These are phyloP conservation scores for Hanleya hanleyi DNA, from an alignment of 2,888 invertebrate genomes.

Conservation along the genomic window DNA sequence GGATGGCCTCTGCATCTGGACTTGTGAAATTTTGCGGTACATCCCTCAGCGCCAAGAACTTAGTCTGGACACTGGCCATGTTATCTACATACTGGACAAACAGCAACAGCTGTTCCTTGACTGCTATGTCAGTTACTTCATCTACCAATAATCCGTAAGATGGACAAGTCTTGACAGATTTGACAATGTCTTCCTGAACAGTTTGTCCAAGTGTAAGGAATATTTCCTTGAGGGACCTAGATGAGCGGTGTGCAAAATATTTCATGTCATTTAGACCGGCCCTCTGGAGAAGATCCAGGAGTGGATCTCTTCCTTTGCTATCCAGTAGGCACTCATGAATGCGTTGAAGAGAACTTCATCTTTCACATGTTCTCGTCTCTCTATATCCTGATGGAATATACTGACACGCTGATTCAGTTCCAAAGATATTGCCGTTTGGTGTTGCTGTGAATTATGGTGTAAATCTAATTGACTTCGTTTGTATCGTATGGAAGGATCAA, in stretches of 20 bases:
- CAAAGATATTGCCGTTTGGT: background rate
- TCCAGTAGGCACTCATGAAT: background rate
- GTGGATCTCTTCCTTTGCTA: background rate
- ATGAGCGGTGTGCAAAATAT: background rate
- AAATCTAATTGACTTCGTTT: background rate
- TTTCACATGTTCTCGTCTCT: background rate
- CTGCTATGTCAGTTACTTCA: background rate
- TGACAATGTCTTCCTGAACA: background rate
- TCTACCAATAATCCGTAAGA: background rate
- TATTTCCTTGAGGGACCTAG: background rate
- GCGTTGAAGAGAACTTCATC: background rate
- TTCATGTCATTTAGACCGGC: background rate
- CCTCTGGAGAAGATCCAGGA: background rate
- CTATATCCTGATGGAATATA: background rate
- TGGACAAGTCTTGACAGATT: background rate
- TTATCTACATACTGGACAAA: background rate
- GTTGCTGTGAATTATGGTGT: background rate
- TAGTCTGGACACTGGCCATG: background rate
- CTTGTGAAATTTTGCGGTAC: background rate
- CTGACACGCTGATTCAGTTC: background rate
- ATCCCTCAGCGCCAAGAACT: constrained; percentile 2
- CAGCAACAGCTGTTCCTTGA: background rate
- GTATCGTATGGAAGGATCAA: background rate
- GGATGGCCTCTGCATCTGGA: constrained; percentile 27
- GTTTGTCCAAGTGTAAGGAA: background rate